These are phyloP conservation scores for Procambarus virginalis DNA, from an alignment of 1,140 invertebrate genomes.

Conservation along the genomic window DNA sequence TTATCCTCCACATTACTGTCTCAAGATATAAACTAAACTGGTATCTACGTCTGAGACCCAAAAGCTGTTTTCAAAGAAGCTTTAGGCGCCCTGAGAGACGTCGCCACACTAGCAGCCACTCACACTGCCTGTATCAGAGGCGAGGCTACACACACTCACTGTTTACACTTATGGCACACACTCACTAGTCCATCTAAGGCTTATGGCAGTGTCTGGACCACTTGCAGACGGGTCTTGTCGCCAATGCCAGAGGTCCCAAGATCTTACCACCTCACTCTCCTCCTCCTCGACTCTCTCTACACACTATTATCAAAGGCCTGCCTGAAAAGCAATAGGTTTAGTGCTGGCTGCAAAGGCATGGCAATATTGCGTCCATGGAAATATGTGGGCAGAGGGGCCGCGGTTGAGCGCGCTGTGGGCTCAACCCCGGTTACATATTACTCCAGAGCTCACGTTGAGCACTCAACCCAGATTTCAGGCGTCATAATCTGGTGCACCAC, in stretches of 20 bases:
- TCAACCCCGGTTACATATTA: too few species aligned
- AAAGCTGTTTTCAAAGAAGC: too few species aligned
- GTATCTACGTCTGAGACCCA: too few species aligned
- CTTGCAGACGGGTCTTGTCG: neutral
- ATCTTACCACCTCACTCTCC: neutral
- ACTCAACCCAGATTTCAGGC: too few species aligned
- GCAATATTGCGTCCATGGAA: neutral
- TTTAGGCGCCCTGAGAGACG: too few species aligned
- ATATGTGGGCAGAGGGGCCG: neutral
- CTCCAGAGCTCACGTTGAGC: too few species aligned
- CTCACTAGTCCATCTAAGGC: neutral
- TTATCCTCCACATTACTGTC: neutral
- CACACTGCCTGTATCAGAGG: neutral
- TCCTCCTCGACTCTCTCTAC: neutral
- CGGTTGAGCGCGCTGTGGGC: neutral
- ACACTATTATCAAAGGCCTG: neutral
- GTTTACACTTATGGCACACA: neutral
- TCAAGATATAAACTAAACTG: too few species aligned
- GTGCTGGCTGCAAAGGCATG: neutral
- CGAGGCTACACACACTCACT: neutral
- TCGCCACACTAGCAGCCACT: neutral
- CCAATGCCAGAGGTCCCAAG: neutral
- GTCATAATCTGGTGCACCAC: too few species aligned
- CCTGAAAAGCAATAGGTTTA: constrained; percentile 15
- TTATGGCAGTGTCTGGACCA: neutral